A percentile compares a stretch with the other conserved stretches of the same genome.
These are phyloP conservation scores for Osmoderma eremita DNA, from an alignment of 2,888 invertebrate genomes.

Conservation along the genomic window DNA sequence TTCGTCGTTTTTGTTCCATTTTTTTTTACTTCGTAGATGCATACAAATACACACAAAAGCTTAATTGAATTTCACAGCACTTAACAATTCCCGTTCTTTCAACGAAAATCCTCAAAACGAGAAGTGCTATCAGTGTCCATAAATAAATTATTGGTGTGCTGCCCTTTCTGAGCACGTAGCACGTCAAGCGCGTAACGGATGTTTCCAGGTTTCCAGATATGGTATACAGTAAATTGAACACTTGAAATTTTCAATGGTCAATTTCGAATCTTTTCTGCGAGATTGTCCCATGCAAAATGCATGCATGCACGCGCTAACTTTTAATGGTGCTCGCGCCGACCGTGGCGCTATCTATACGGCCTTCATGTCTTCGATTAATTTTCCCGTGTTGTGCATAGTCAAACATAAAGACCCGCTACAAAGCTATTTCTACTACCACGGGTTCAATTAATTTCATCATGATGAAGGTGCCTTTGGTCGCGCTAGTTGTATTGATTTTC, in stretches of 20 bases:
- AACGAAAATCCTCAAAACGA: too few species aligned
- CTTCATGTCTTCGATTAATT: conserved; percentile 17
- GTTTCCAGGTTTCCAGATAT: background rate
- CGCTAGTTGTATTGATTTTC: conserved; percentile 5
- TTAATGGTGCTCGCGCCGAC: background rate
- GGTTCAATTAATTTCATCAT: conserved; percentile 21
- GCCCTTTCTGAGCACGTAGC: background rate
- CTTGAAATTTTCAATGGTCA: conserved; percentile 13
- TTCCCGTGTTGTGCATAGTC: conserved; percentile 5
- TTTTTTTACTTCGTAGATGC: too few species aligned
- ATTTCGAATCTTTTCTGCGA: conserved; percentile 5
- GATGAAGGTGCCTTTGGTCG: conserved; percentile 25
- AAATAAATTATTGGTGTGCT: background rate
- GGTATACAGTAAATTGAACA: background rate
- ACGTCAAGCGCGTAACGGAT: background rate
- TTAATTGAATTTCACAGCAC: too few species aligned
- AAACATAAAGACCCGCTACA: background rate
- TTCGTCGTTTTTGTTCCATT: too few species aligned
- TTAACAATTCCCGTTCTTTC: too few species aligned
- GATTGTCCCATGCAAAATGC: conserved; percentile 14
- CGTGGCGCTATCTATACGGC: conserved; percentile 2
- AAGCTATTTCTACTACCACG: conserved; percentile 24
- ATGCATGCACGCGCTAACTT: background rate
- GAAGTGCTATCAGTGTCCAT: background rate
- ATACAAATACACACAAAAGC: too few species aligned